Conservation (phyloP, 1,140 invertebrate genomes). For the Eriosoma lanigerum region DNA sequence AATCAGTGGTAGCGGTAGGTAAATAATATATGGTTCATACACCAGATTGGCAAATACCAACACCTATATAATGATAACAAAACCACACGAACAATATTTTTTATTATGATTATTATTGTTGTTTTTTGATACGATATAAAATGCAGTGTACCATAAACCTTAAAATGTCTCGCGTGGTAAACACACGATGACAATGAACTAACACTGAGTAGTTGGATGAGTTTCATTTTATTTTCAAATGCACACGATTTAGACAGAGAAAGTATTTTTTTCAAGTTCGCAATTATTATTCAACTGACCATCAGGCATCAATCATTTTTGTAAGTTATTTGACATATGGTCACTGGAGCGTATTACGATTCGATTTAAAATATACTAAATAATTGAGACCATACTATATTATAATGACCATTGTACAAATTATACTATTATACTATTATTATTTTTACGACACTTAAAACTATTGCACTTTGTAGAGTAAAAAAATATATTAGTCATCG, state of each 20-base stretch:
- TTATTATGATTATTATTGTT: constrained; percentile 12
- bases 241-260: constrained; percentile 43
- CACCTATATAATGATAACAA: neutral
- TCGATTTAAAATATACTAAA: constrained; percentile 19
- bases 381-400: neutral
- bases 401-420: neutral
- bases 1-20: neutral
- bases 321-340: constrained; percentile 35
- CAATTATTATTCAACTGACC: constrained; percentile 46
- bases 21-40: too few relatives aligned
- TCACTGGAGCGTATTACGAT: constrained; percentile 36
- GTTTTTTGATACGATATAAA: constrained; percentile 38
- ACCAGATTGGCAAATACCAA: neutral
- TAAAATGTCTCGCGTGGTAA: constrained; percentile 45
- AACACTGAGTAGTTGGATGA: constrained; percentile 42
- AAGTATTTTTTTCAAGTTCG: constrained; percentile 48
- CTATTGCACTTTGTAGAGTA: neutral
- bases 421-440: neutral
- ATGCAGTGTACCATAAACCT: constrained; percentile 34
- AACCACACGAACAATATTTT: neutral
- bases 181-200: constrained; percentile 47
- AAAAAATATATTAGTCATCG: neutral
- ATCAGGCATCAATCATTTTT: constrained; percentile 50
- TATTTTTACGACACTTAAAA: neutral
- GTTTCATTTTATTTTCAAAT: constrained; percentile 49